A percentile compares a stretch with the other conserved stretches of the same genome.
These are phyloP conservation scores for Elephas maximus DNA, from an alignment of 2,113 vertebrate species.

Conservation along the genomic window DNA sequence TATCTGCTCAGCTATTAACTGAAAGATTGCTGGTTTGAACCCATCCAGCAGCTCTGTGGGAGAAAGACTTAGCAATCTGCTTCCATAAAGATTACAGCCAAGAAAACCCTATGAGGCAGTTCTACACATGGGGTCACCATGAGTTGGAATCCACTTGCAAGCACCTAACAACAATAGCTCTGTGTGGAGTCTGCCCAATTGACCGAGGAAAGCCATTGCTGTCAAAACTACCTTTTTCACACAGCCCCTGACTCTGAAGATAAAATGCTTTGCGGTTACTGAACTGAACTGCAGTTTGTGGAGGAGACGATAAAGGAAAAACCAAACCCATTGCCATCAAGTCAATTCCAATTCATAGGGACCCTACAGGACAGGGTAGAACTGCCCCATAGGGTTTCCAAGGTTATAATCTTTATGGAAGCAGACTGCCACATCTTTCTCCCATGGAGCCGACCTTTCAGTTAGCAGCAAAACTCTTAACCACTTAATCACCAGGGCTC, in stretches of 20 bases:
- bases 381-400: not conserved
- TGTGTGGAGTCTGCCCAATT: not conserved
- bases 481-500: not conserved
- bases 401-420: not conserved
- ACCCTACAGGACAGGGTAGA: not conserved
- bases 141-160: not conserved
- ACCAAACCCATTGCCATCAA: not conserved
- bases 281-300: slow-evolving; percentile 41
- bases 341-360: not conserved
- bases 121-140: not conserved
- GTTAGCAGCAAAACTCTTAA: not conserved
- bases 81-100: not conserved
- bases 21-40: too few relatives aligned
- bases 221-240: slow-evolving; percentile 48
- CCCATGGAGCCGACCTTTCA: not conserved
- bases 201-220: not conserved
- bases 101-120: not conserved
- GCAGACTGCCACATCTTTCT: not conserved
- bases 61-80: not conserved
- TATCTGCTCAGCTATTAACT: not conserved
- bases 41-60: not conserved
- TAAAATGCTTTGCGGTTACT: not conserved
- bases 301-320: not conserved
- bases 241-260: not conserved
- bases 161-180: not conserved